phyloP scores from a whole-genome alignment of 2,797 vertebrate species.

The Coilia nasus region DNA sequence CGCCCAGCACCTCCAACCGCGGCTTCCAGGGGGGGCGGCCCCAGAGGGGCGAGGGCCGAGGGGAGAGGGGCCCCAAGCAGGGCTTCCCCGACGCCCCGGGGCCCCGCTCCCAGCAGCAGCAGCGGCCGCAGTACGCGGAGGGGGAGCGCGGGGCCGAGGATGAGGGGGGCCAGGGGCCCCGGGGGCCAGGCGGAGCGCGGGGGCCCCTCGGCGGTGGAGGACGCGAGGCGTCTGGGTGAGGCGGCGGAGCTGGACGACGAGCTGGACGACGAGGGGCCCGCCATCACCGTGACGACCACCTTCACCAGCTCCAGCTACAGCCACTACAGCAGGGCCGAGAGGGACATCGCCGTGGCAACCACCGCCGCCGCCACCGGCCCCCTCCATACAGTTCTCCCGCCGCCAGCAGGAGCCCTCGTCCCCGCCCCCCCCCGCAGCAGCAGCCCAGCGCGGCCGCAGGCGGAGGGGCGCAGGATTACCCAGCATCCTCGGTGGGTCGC shows the following conservation, averaged over 20 bases:
- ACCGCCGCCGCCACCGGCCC: slow-evolving; percentile 57
- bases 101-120: slow-evolving; percentile 41
- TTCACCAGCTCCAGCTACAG: slow-evolving; percentile 48
- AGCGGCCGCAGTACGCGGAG: slow-evolving; percentile 51
- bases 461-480: neutral
- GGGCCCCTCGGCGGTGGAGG: slow-evolving; percentile 64
- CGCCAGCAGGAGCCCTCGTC: neutral
- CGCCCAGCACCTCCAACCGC: slow-evolving; percentile 41
- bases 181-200: slow-evolving; percentile 54
- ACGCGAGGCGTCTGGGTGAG: slow-evolving; percentile 33
- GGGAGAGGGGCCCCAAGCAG: slow-evolving; percentile 26
- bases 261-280: slow-evolving; percentile 39
- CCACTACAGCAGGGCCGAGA: slow-evolving; percentile 53
- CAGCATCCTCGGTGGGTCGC: slow-evolving; percentile 36
- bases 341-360: slow-evolving; percentile 43
- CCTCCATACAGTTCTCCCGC: neutral
- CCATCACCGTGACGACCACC: slow-evolving; percentile 40
- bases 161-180: slow-evolving; percentile 49
- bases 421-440: slow-evolving; percentile 56
- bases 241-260: slow-evolving; percentile 55
- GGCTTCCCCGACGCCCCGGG: neutral
- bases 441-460: slow-evolving; percentile 40
- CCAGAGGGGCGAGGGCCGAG: slow-evolving; percentile 45
- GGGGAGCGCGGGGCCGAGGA: slow-evolving; percentile 50
- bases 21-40: slow-evolving; percentile 63